A percentile compares a stretch with the other conserved stretches of the same genome.
Conservation (phyloP, 2,888 invertebrate species). For the Geotrupes spiniger region DNA sequence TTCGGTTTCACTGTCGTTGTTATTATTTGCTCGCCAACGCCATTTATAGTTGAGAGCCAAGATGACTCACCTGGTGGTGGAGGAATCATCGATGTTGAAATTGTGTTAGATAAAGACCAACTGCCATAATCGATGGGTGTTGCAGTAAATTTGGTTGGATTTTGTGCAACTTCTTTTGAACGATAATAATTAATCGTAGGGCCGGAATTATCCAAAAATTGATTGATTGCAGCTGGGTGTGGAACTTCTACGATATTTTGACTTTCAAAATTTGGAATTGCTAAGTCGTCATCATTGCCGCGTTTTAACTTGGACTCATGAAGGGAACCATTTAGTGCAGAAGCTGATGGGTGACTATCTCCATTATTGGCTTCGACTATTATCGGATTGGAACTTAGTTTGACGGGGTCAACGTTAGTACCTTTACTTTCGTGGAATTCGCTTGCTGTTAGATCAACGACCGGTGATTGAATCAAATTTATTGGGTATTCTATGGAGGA, state of each 20-base stretch:
- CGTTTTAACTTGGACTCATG: slow-evolving; percentile 28
- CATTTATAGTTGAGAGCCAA: slow-evolving; percentile 33
- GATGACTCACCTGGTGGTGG: slow-evolving; percentile 38
- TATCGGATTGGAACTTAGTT: slow-evolving; percentile 47
- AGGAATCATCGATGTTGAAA: slow-evolving; percentile 36
- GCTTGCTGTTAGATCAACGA: slow-evolving; percentile 58
- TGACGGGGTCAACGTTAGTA: slow-evolving; percentile 17
- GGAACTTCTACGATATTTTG: background rate
- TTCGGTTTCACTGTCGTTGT: slow-evolving; percentile 54
- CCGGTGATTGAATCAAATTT: slow-evolving; percentile 66
- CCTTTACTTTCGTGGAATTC: slow-evolving; percentile 26
- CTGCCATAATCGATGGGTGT: slow-evolving; percentile 27
- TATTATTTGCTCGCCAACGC: slow-evolving; percentile 23
- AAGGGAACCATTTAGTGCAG: slow-evolving; percentile 38
- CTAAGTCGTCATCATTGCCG: slow-evolving; percentile 33
- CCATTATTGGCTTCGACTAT: slow-evolving; percentile 41
- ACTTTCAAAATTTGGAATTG: slow-evolving; percentile 11
- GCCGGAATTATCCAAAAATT: slow-evolving; percentile 18
- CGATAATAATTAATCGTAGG: slow-evolving; percentile 13
- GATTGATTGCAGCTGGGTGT: slow-evolving; percentile 12
- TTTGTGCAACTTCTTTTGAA: slow-evolving; percentile 17
- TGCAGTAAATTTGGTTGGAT: slow-evolving; percentile 32
- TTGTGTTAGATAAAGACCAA: slow-evolving; percentile 14
- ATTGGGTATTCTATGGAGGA: slow-evolving; percentile 72
- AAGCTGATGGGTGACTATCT: slow-evolving; percentile 56